These are phyloP conservation scores for Capromys pilorides DNA, from an alignment of 2,797 vertebrate genomes.

Conservation along the genomic window DNA sequence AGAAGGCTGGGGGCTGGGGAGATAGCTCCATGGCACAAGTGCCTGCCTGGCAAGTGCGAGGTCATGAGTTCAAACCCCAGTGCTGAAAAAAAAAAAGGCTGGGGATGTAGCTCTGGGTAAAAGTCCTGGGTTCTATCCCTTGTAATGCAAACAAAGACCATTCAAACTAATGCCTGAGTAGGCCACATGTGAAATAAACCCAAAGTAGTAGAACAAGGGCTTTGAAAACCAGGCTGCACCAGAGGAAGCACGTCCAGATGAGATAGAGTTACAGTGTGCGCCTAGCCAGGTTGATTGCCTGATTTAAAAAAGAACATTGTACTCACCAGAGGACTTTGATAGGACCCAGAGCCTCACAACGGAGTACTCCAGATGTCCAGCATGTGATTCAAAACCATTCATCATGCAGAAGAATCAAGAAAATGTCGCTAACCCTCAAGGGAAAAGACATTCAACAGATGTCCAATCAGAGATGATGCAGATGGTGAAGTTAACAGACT, in stretches of 20 bases:
- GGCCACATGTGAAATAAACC: neutral
- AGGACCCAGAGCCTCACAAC: neutral
- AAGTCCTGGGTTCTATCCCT: neutral
- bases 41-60: too few relatives aligned
- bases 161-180: slow-evolving; percentile 21
- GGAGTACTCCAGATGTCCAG: slow-evolving; percentile 40
- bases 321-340: slow-evolving; percentile 17
- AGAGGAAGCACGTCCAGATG: neutral
- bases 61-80: too few relatives aligned
- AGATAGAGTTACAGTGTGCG: neutral
- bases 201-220: slow-evolving; percentile 6
- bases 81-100: too few relatives aligned
- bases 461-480: slow-evolving; percentile 40
- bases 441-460: slow-evolving; percentile 53
- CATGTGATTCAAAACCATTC: slow-evolving; percentile 46
- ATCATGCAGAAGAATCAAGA: slow-evolving; percentile 41
- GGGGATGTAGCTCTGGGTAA: neutral
- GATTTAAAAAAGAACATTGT: neutral
- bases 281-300: neutral
- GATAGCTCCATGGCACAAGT: too few relatives aligned
- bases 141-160: neutral
- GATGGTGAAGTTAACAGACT: slow-evolving; percentile 54
- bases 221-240: slow-evolving; percentile 30
- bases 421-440: slow-evolving; percentile 56
- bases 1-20: neutral